Percentiles rank a stretch among this genome's conserved stretches.
Conservation (phyloP, 37 sponge, comb jelly and placozoan genomes). For the Aplysina aerophoba region DNA sequence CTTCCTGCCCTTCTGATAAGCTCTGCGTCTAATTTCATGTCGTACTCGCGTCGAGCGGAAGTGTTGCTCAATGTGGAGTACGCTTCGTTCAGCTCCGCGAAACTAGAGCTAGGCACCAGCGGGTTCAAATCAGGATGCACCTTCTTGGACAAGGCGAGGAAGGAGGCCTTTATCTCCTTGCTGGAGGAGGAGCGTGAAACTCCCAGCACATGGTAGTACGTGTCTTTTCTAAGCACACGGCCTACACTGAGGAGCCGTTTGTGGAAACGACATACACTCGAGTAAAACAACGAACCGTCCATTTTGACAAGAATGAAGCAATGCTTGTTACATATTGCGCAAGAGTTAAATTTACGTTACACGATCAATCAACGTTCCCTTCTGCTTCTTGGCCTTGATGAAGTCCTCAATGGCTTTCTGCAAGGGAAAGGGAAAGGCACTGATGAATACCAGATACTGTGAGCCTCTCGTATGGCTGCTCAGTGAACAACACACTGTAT, state of each 20-base stretch:
- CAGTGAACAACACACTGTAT: neutral
- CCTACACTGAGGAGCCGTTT: neutral
- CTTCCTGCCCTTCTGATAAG: neutral
- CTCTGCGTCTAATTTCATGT: constrained; percentile 8
- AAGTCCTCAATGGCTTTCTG: constrained; percentile 86
- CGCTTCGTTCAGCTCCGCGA: constrained; percentile 65
- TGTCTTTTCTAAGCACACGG: neutral
- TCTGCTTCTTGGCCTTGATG: constrained; percentile 78
- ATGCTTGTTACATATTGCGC: neutral
- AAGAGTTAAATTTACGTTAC: constrained; percentile 16
- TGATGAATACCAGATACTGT: neutral
- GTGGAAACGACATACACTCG: neutral
- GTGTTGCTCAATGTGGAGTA: constrained; percentile 49
- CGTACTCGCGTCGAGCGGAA: constrained; percentile 44
- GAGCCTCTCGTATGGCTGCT: neutral
- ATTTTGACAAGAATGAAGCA: neutral
- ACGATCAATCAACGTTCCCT: constrained; percentile 82
- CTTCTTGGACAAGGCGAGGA: constrained; percentile 62
- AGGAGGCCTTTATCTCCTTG: constrained; percentile 52
- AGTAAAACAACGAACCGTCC: neutral
- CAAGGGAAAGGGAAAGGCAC: neutral
- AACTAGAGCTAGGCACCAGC: constrained; percentile 7
- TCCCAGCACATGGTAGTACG: constrained; percentile 58
- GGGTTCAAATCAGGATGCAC: constrained; percentile 72
- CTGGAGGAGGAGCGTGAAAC: constrained; percentile 39